These are phyloP conservation scores for Idaea aversata DNA, from an alignment of 2,888 invertebrate species.

Conservation along the genomic window DNA sequence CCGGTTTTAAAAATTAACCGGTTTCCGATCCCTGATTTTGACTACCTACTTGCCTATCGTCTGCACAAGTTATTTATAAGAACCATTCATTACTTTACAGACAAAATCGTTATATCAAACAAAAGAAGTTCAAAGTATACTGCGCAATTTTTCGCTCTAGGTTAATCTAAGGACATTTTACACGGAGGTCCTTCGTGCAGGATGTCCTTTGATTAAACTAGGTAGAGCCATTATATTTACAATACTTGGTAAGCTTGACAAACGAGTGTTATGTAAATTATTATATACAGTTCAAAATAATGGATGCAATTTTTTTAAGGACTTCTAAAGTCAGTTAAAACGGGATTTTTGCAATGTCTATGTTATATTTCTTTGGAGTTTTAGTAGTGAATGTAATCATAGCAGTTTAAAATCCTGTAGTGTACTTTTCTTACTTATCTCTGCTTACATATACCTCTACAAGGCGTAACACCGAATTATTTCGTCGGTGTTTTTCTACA, in stretches of 20 bases:
- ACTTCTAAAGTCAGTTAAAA: background rate
- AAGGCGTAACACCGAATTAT: background rate
- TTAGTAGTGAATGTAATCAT: no score
- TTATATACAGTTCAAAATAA: background rate
- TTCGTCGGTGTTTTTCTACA: background rate
- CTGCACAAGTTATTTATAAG: no score
- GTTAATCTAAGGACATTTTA: conserved; percentile 7
- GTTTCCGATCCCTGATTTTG: no score
- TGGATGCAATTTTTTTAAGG: background rate
- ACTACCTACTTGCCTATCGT: no score
- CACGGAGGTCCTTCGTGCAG: background rate
- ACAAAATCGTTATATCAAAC: background rate
- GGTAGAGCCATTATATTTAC: background rate
- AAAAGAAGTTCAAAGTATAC: background rate
- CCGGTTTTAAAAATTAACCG: no score
- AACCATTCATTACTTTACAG: no score
- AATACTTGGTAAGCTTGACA: background rate
- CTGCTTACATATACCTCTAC: background rate
- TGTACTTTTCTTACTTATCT: no score
- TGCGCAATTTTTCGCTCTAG: conserved; percentile 3
- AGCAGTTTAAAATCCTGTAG: no score
- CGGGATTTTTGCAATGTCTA: no score
- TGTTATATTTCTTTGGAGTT: no score
- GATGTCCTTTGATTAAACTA: conserved; percentile 9
- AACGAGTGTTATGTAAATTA: background rate